A percentile compares a stretch with the other conserved stretches of the same genome.
Conservation (phyloP, 2,797 vertebrate species). For the Mionectes olivaceus region DNA sequence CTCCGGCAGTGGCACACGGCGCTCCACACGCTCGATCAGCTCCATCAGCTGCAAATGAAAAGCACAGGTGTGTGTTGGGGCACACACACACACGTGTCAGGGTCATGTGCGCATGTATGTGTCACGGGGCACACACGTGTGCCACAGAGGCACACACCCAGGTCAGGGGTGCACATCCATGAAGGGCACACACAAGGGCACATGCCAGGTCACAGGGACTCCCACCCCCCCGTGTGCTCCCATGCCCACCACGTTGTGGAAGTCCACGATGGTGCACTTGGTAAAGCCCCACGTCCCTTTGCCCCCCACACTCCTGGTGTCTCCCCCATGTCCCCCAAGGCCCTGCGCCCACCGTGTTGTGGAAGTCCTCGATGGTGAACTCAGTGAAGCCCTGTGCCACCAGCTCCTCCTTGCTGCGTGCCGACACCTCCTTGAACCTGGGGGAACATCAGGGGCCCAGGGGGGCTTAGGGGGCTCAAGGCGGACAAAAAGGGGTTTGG, state of each 20-base stretch:
- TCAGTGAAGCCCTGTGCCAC: conserved; percentile 93
- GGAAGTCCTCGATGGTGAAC: conserved; percentile 96
- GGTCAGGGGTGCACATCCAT: no score
- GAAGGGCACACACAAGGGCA: not conserved
- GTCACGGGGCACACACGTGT: not conserved
- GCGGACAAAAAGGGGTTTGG: no score
- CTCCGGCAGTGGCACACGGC: conserved; percentile 86
- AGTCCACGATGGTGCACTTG: conserved; percentile 95
- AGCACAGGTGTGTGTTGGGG: not conserved
- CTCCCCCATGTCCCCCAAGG: no score
- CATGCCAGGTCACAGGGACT: no score
- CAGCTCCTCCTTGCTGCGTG: conserved; percentile 92
- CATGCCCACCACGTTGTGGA: conserved; percentile 85
- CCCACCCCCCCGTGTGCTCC: no score
- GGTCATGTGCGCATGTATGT: not conserved
- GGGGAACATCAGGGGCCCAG: no score
- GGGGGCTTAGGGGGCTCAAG: no score
- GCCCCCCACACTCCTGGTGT: no score
- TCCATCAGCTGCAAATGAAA: conserved; percentile 88
- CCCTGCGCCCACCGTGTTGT: conserved; percentile 85
- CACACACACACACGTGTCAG: not conserved
- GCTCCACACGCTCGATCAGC: conserved; percentile 92
- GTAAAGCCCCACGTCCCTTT: conserved; percentile 86
- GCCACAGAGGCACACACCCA: not conserved
- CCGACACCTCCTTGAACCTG: conserved; percentile 92